A percentile compares a stretch with the other conserved stretches of the same genome.
These are phyloP conservation scores for Lutjanus campechanus DNA, from an alignment of 2,797 vertebrate species.

Conservation along the genomic window DNA sequence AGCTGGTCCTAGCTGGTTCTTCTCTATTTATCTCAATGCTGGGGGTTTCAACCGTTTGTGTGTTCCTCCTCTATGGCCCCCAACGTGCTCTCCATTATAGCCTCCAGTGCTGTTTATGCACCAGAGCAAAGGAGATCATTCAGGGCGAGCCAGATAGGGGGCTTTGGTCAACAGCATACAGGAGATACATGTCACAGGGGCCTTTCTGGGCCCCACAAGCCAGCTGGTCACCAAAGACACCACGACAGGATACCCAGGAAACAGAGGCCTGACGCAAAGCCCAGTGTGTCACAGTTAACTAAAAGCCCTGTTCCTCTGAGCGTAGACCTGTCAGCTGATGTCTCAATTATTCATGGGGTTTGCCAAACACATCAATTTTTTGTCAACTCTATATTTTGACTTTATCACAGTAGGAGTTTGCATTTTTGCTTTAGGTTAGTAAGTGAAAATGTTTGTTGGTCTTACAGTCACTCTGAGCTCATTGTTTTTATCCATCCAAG, in stretches of 20 bases:
- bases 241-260: constrained; percentile 65
- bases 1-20: constrained; percentile 88
- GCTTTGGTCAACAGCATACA: constrained; percentile 70
- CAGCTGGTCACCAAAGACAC: constrained; percentile 64
- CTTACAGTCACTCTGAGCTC: not conserved
- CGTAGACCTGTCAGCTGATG: constrained; percentile 66
- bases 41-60: constrained; percentile 68
- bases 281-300: constrained; percentile 67
- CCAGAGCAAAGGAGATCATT: constrained; percentile 79
- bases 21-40: constrained; percentile 76
- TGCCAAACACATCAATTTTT: constrained; percentile 58
- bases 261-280: constrained; percentile 66
- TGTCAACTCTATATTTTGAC: constrained; percentile 10
- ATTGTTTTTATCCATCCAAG: not conserved
- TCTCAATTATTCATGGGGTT: constrained; percentile 66
- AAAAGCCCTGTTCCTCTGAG: constrained; percentile 47
- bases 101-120: constrained; percentile 66
- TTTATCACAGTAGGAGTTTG: not conserved
- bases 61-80: constrained; percentile 64
- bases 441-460: not conserved
- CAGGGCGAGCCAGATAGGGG: constrained; percentile 65
- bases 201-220: constrained; percentile 69
- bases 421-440: constrained; percentile 6
- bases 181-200: constrained; percentile 79
- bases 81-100: constrained; percentile 56